Percentiles rank a stretch among this genome's conserved stretches.
These are phyloP conservation scores for Haliclona indistincta DNA, from an alignment of 37 sponge, comb jelly and placozoan genomes.

Conservation along the genomic window DNA sequence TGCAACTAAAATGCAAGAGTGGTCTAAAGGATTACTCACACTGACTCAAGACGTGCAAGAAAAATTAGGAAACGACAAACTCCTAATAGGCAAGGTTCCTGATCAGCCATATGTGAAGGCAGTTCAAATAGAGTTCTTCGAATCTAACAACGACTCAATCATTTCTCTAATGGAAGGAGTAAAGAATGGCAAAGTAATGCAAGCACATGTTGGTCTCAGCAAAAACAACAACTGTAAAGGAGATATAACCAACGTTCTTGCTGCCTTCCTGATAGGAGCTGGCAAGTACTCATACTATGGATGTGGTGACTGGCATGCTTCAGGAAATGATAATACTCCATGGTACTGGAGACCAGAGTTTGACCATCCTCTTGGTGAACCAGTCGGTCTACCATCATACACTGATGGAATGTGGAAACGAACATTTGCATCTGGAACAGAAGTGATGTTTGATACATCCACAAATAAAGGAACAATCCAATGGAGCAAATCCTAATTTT, in stretches of 20 bases:
- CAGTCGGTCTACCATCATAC: constrained; percentile 28
- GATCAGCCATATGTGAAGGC: constrained; percentile 7
- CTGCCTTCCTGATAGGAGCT: constrained; percentile 53
- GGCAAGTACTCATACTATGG: constrained; percentile 37
- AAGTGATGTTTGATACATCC: constrained; percentile 32
- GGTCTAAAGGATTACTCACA: constrained; percentile 20
- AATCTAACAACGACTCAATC: constrained; percentile 4
- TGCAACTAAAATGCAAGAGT: too few relatives aligned
- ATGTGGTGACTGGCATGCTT: constrained; percentile 35
- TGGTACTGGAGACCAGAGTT: constrained; percentile 25
- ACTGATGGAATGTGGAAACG: constrained; percentile 29
- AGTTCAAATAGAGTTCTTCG: constrained; percentile 29
- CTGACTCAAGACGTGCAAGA: constrained; percentile 39
- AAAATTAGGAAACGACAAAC: constrained; percentile 31
- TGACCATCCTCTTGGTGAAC: constrained; percentile 56
- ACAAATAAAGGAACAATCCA: constrained; percentile 50
- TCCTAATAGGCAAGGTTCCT: constrained; percentile 13
- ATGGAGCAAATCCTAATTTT: constrained; percentile 57
- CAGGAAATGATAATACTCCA: constrained; percentile 15
- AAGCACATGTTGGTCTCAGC: constrained; percentile 15
- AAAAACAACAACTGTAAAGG: background rate
- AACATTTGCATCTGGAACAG: constrained; percentile 35
- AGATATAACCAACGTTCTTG: constrained; percentile 11
- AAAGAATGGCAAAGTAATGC: constrained; percentile 4
- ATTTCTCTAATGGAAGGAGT: background rate